These are phyloP conservation scores for Brachyistius frenatus DNA, from an alignment of 2,113 vertebrate species.

Conservation along the genomic window DNA sequence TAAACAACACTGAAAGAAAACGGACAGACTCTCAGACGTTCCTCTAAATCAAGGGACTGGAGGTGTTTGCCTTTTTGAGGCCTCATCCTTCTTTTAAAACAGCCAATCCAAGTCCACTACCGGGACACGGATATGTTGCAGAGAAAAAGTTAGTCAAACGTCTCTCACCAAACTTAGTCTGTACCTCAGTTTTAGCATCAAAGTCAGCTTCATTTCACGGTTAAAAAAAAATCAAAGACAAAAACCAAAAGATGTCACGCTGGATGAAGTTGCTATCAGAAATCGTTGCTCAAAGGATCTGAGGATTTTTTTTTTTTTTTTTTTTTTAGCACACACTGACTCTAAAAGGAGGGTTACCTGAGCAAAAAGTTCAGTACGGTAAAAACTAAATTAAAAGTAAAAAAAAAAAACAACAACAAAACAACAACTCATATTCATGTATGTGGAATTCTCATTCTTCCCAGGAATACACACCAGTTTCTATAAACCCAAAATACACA, in stretches of 20 bases:
- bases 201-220: conserved; percentile 3
- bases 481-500: not conserved
- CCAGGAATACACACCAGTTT: not conserved
- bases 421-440: conserved; percentile 4
- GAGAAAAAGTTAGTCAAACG: too few species aligned
- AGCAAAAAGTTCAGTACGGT: conserved; percentile 50
- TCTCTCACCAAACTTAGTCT: conserved; percentile 19
- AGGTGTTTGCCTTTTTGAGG: conserved; percentile 14
- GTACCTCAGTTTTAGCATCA: conserved; percentile 2
- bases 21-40: conserved; percentile 22
- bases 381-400: conserved; percentile 8
- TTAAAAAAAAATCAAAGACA: not conserved
- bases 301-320: not conserved
- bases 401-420: not conserved
- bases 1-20: conserved; percentile 40
- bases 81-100: not conserved
- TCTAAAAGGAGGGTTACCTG: conserved; percentile 54
- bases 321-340: conserved; percentile 10
- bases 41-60: conserved; percentile 11
- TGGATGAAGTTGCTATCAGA: not conserved
- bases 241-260: not conserved
- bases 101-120: not conserved
- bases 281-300: conserved; percentile 19
- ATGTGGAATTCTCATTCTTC: not conserved
- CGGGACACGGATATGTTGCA: not conserved